Base-by-base conservation (phyloP, 2,888 invertebrate species). In the Chrysolina americana region DNA sequence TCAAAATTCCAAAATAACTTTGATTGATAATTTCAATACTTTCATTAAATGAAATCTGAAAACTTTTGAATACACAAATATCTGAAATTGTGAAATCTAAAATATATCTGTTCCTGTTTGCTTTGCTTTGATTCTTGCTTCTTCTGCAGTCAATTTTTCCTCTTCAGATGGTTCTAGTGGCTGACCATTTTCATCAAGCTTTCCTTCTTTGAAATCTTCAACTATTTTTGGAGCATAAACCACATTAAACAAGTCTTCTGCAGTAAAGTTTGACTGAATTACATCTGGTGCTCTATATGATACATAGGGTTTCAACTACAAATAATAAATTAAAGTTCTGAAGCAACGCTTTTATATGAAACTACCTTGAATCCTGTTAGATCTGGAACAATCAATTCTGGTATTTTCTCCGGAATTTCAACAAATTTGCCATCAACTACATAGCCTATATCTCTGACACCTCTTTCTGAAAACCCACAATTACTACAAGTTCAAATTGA, bases 311-410 rank as follows among this genome's bases (percentile, higher is more conserved):
- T 96, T 97, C 21, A 99, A 88, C 88, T 93, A 86, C 69, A 90
- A 89, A 36, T 77, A 81, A 74, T 80, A 79, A 80, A 74, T 70
- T 50, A 23, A 23, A 6, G 19, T 48, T 44, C 41, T 1, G 23
- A 13, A 28, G 63, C 11, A 70, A 36, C 41, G 28, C 17, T 41
- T n/a, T 36, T 1, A 48, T 50, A n/a, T 19, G 15, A 15, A 53
- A 19, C 84, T 87, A 91, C 92, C 85, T 93, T 89, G 85, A 94
- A 99, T 79, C 90, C 92, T 78, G 91, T 93, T 28, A 99, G 88
- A 87, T 98, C 93, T 0, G 99, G 99, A 2, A 99, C 98, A 72
- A 99, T 92, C 17, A 99, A 86, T 85, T 98, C 95, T 0, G 98
- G 98, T 78, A 96, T 92, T 93, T 94, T 97, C 90, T 98, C 98